Conservation (phyloP, 2,797 vertebrate genomes). For the Sparus aurata region DNA sequence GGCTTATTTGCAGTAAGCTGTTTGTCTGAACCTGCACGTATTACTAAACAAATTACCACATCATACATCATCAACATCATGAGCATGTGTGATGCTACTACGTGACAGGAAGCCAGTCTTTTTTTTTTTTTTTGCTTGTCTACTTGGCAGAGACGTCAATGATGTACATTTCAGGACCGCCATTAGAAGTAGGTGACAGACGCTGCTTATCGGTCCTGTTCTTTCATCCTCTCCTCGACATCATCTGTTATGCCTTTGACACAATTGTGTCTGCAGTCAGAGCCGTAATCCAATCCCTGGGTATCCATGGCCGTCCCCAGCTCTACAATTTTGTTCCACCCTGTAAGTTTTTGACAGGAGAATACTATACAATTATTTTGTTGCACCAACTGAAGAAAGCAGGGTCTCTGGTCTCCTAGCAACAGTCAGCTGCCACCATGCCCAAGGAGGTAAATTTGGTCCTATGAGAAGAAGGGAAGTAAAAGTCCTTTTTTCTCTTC, state of each 20-base stretch:
- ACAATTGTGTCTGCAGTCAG: slow-evolving; percentile 43
- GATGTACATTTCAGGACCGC: slow-evolving; percentile 9
- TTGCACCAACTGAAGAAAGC: slow-evolving; percentile 81
- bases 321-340: slow-evolving; percentile 73
- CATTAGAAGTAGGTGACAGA: slow-evolving; percentile 8
- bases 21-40: background rate
- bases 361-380: slow-evolving; percentile 85
- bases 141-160: slow-evolving; percentile 8
- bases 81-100: background rate
- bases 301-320: slow-evolving; percentile 55
- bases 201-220: background rate
- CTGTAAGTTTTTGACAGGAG: slow-evolving; percentile 81
- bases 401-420: slow-evolving; percentile 85
- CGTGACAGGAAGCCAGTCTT: background rate
- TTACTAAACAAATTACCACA: background rate
- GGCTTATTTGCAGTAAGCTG: background rate
- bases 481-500: slow-evolving; percentile 36
- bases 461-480: slow-evolving; percentile 66
- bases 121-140: background rate
- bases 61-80: background rate
- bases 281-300: slow-evolving; percentile 57
- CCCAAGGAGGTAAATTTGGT: slow-evolving; percentile 82
- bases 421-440: slow-evolving; percentile 84
- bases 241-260: slow-evolving; percentile 52
- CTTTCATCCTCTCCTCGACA: slow-evolving; percentile 24